Evolutionary conservation across 2,113 vertebrate species (phyloP), one percentile per base, ranked within the genome.

Genomic region (Mormyrus lacerda): DNA sequence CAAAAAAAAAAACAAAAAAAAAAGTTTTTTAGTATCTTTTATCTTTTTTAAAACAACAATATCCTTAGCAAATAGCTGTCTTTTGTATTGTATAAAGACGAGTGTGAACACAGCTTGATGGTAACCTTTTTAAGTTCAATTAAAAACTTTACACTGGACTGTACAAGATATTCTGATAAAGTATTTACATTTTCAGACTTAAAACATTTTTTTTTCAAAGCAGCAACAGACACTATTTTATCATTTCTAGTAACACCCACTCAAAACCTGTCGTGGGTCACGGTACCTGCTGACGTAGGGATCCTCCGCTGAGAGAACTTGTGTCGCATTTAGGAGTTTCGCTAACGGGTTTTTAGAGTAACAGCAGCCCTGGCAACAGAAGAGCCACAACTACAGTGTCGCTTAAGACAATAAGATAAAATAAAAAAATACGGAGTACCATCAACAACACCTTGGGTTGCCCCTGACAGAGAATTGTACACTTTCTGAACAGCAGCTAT

Each of bases 121-220:
- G 97, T 96, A 96, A 98, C 96, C 96, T 97, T 95, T 95, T 95
- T 96, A 96, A 97, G 97, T 97, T 99, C 97, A 98, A 98, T 99
- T 99, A 99, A 98, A 99, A 99, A 99, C 98, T 99, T 99, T 99
- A 99, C 98, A 99, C 98, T 98, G 98, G 97, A 99, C 98, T 99
- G 98, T 99, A 99, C 98, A 99, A 98, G 98, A 97, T 97, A 97
- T 97, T 98, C 97, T 95, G 97, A 99, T 99, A 99, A 99, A 99
- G 97, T 99, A 99, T 99, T 98, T 99, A 99, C 98, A 99, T 98
- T 98, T 98, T 99, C 97, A 97, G 97, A 99, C 97, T 99, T 99
- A 97, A 97, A 98, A 97, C 96, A 96, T 89, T 95, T 91, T 90
- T 96, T 97, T 97, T 97, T 96, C 96, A 97, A 99, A 99, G 98